Evolutionary conservation across 1,140 invertebrate species (phyloP).

Genomic region (Magallana angulata): DNA sequence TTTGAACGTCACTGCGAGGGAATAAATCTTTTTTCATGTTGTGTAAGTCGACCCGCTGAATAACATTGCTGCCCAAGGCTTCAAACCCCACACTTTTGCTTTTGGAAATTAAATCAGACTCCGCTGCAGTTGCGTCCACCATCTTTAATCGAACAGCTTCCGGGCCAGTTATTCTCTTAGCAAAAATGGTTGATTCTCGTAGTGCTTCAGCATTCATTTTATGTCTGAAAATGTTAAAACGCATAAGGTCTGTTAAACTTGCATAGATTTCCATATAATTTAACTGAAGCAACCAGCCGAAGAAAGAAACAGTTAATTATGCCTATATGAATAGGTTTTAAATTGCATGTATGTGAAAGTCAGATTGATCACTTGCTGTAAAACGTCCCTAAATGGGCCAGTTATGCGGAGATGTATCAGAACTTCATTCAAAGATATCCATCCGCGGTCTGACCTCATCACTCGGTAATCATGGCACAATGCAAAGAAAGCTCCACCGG

Average conservation of each 20-base stretch:
- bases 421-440: constrained; percentile 64
- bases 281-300: neutral
- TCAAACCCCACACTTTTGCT: constrained; percentile 3
- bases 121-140: neutral
- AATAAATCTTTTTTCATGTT: constrained; percentile 45
- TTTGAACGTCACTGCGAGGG: neutral
- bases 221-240: neutral
- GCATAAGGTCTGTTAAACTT: neutral
- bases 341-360: neutral
- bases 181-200: constrained; percentile 45
- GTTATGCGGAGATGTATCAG: constrained; percentile 21
- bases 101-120: neutral
- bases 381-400: neutral
- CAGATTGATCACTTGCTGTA: constrained; percentile 17
- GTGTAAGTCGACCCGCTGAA: constrained; percentile 15
- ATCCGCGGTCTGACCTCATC: constrained; percentile 63
- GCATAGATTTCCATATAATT: neutral
- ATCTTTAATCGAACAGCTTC: constrained; percentile 37
- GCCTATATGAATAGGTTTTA: neutral
- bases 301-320: neutral
- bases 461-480: constrained; percentile 63
- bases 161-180: constrained; percentile 42
- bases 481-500: constrained; percentile 63
- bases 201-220: constrained; percentile 20
- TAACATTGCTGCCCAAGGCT: constrained; percentile 23